Percentiles rank a stretch among this genome's conserved stretches.
phyloP scores from a whole-genome alignment of 2,797 vertebrate species.

The Tiaroga cobitis region DNA sequence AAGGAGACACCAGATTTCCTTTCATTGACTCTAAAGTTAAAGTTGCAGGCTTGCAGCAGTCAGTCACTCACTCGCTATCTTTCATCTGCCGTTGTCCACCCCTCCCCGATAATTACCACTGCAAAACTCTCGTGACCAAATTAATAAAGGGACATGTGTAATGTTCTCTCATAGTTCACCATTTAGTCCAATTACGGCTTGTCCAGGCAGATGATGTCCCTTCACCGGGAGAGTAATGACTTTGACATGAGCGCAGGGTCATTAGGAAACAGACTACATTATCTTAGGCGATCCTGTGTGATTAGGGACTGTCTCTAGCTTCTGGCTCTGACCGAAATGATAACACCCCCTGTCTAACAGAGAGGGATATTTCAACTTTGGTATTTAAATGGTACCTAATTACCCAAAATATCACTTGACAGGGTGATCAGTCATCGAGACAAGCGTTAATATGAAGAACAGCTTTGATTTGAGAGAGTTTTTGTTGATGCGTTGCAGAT shows the following conservation, averaged over 20 bases:
- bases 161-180: slow-evolving; percentile 85
- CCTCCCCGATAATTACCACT: slow-evolving; percentile 81
- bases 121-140: slow-evolving; percentile 80
- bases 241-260: slow-evolving; percentile 80
- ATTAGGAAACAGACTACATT: slow-evolving; percentile 83
- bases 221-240: slow-evolving; percentile 79
- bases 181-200: slow-evolving; percentile 84
- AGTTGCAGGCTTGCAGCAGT: slow-evolving; percentile 49
- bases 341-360: slow-evolving; percentile 72
- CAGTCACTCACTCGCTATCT: slow-evolving; percentile 51
- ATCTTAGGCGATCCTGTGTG: slow-evolving; percentile 78
- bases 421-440: slow-evolving; percentile 52
- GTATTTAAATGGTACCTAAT: slow-evolving; percentile 67
- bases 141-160: slow-evolving; percentile 83
- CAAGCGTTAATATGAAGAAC: slow-evolving; percentile 51
- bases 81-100: slow-evolving; percentile 58
- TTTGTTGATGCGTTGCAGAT: slow-evolving; percentile 8
- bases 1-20: slow-evolving; percentile 7
- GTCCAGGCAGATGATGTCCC: slow-evolving; percentile 77
- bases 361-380: slow-evolving; percentile 63
- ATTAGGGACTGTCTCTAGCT: slow-evolving; percentile 82
- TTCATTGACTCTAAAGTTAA: slow-evolving; percentile 26
- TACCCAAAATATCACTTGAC: slow-evolving; percentile 63
- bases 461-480: slow-evolving; percentile 41
- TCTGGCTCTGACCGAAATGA: slow-evolving; percentile 80